phyloP scores from a whole-genome alignment of 2,888 invertebrate genomes.

The Rapana venosa region DNA sequence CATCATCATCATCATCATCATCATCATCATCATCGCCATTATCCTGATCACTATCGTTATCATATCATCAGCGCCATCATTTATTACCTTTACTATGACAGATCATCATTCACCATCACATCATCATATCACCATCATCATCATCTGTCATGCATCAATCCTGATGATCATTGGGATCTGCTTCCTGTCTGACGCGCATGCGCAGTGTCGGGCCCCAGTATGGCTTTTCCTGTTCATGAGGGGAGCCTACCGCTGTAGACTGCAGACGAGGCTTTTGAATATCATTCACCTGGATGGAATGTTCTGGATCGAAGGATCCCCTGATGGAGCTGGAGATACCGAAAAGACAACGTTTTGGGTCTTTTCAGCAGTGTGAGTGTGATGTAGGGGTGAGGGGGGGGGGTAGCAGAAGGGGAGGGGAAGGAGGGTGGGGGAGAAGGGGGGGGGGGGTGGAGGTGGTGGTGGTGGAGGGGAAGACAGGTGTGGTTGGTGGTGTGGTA shows the following conservation, averaged over 20 bases:
- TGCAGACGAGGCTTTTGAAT: slow-evolving; percentile 97
- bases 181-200: slow-evolving; percentile 52
- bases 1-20: no score
- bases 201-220: slow-evolving; percentile 94
- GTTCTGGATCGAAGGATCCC: slow-evolving; percentile 87
- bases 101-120: not conserved
- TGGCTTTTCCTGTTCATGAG: slow-evolving; percentile 93
- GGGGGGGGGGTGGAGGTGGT: no score
- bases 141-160: not conserved
- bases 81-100: not conserved
- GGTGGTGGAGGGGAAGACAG: no score
- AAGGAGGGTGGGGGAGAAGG: no score
- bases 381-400: not conserved
- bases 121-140: no score
- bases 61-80: not conserved
- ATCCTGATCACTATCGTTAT: no score
- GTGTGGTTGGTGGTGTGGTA: no score
- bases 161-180: not conserved
- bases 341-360: slow-evolving; percentile 84
- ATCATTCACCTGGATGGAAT: slow-evolving; percentile 91
- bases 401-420: not conserved
- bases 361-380: slow-evolving; percentile 55
- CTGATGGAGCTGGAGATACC: slow-evolving; percentile 95
- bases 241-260: slow-evolving; percentile 97
- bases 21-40: no score